phyloP scores from a whole-genome alignment of 2,888 invertebrate species.

The Caenorhabditis sp. region DNA sequence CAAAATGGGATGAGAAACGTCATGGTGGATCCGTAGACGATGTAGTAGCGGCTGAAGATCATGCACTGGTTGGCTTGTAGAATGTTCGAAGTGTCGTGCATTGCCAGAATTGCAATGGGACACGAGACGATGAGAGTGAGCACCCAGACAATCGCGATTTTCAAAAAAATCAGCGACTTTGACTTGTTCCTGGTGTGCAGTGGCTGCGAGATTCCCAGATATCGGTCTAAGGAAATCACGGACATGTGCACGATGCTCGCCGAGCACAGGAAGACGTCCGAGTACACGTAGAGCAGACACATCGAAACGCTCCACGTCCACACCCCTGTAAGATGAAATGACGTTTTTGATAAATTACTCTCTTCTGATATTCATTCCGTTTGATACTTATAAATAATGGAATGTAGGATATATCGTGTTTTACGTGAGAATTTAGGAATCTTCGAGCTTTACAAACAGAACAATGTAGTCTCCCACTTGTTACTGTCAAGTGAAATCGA shows the following conservation, averaged over 20 bases:
- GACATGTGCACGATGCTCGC: constrained; percentile 83
- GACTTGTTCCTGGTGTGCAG: constrained; percentile 94
- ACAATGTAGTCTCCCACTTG: no score
- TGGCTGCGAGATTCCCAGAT: constrained; percentile 83
- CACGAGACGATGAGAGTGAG: constrained; percentile 92
- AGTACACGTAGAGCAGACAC: constrained; percentile 88
- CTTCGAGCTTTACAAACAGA: no score
- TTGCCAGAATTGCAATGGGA: constrained; percentile 84
- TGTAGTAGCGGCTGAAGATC: constrained; percentile 78
- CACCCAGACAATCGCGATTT: constrained; percentile 94
- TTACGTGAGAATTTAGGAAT: no score
- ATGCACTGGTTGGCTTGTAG: constrained; percentile 80
- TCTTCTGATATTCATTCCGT: not conserved
- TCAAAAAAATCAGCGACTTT: constrained; percentile 85
- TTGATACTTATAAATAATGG: no score
- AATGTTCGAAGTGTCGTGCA: constrained; percentile 81
- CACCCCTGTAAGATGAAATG: constrained; percentile 63
- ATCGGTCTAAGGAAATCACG: constrained; percentile 82
- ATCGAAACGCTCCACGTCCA: constrained; percentile 79
- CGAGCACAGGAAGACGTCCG: constrained; percentile 83
- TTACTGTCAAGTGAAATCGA: no score
- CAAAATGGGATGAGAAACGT: constrained; percentile 95
- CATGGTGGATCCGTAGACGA: constrained; percentile 87
- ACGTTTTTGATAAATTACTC: not conserved
- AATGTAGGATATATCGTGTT: no score